Base-by-base conservation (phyloP, 2,888 invertebrate genomes). In the Entomobrya proxima region DNA sequence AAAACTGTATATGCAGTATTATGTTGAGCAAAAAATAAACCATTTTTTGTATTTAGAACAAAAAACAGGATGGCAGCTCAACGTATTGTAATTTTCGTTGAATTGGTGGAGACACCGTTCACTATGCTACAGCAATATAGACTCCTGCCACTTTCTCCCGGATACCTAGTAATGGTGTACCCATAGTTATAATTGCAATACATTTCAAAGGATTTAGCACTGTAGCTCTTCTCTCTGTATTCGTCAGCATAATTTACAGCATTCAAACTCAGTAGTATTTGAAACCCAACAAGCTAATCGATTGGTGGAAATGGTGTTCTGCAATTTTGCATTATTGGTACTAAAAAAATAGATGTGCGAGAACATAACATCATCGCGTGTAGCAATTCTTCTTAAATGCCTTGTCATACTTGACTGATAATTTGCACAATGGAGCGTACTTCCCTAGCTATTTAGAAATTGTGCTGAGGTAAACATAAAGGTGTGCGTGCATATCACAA, bases 91-190 rank as follows among this genome's bases (percentile, higher is more conserved):
- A n/a, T n/a, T n/a, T n/a, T n/a, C n/a, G n/a, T n/a, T n/a, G n/a
- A n/a, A n/a, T n/a, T n/a, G n/a, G n/a, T n/a, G n/a, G n/a, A n/a
- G n/a, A 47, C 47, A 47, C 13, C 47, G 35, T 35, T 35, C 44
- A 47, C 18, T 35, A 67, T 9, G 35, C 52, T 18, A 55, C 47
- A 69, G 69, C 69, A 44, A 44, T 24, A 67, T 21, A 44, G 32
- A 58, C 21, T 37, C 13, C 1, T 27, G 32, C 83, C 75, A 84
- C 86, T 87, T 87, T 87, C 86, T 87, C 86, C 86, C 86, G 86
- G 86, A 87, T 87, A 72, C 86, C 84, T 47, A 27, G 32, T 61
- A 76, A 50, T 52, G n/a, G n/a, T n/a, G n/a, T n/a, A n/a, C n/a
- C n/a, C n/a, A 52, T 77, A 32, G 32, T 74, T 32, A 77, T 44